These are phyloP conservation scores for Cyprinus carpio DNA, from an alignment of 2,113 vertebrate species.

Conservation along the genomic window DNA sequence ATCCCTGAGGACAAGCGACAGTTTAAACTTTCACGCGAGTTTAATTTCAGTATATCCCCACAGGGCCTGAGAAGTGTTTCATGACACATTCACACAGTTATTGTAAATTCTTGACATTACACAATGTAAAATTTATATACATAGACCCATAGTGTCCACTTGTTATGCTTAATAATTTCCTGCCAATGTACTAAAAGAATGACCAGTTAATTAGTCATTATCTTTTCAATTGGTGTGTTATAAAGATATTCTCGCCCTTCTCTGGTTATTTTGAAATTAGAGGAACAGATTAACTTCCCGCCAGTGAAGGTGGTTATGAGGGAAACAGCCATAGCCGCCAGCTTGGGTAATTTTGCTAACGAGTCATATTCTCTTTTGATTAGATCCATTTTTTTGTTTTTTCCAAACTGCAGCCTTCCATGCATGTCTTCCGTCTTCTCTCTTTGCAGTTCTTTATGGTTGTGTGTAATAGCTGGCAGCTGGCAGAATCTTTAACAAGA, in stretches of 20 bases:
- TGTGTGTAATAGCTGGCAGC: not conserved
- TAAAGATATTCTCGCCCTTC: not conserved
- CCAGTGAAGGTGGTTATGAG: too few relatives aligned
- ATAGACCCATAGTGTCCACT: not conserved
- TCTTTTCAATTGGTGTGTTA: slow-evolving; percentile 22
- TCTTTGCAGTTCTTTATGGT: not conserved
- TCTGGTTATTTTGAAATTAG: slow-evolving; percentile 22
- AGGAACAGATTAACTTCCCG: slow-evolving; percentile 13
- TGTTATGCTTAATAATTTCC: slow-evolving; percentile 11
- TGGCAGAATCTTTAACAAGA: slow-evolving; percentile 11
- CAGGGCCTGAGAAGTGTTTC: not conserved
- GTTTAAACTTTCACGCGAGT: too few relatives aligned
- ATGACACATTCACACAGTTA: not conserved
- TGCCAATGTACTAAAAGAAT: not conserved
- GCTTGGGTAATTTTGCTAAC: slow-evolving; percentile 35
- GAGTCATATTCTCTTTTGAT: slow-evolving; percentile 35
- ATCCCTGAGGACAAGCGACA: too few relatives aligned
- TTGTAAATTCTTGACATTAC: not conserved
- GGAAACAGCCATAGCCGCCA: slow-evolving; percentile 3
- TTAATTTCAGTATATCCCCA: too few relatives aligned
- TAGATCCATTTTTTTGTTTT: slow-evolving; percentile 31
- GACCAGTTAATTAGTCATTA: slow-evolving; percentile 23
- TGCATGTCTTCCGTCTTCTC: not conserved
- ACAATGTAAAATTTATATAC: too few relatives aligned
- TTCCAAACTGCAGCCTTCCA: not conserved